Evolutionary conservation across 2,888 invertebrate genomes (phyloP).

Genomic region (Hyalella azteca): DNA sequence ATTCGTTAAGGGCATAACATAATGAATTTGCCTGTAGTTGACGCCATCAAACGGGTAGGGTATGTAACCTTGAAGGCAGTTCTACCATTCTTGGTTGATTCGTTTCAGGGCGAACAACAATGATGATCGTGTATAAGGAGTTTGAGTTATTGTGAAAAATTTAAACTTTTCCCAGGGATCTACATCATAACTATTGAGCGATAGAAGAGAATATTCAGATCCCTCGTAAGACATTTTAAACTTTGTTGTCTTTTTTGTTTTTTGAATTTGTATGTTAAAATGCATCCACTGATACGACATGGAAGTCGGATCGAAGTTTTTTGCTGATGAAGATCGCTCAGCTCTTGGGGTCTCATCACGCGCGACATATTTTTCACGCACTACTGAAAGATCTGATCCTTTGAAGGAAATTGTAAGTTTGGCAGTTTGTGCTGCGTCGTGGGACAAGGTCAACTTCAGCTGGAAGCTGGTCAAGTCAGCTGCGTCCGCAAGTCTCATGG

Average conservation of each 20-base stretch:
- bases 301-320: not conserved
- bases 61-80: conserved; percentile 12
- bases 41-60: not conserved
- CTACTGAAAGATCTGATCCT: not conserved
- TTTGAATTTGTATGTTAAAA: not conserved
- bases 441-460: not conserved
- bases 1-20: not conserved
- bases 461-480: not conserved
- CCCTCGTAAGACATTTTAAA: conserved; percentile 3
- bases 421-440: conserved; percentile 8
- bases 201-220: not conserved
- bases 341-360: not conserved
- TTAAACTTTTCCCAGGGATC: conserved; percentile 31
- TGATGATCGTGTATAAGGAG: not conserved
- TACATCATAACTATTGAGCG: conserved; percentile 19
- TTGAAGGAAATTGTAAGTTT: conserved; percentile 1
- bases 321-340: not conserved
- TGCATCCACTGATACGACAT: conserved; percentile 27
- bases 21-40: not conserved
- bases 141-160: not conserved
- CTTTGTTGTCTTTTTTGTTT: not conserved
- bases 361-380: not conserved
- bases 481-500: not conserved
- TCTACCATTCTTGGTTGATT: not conserved
- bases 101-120: not conserved